These are phyloP conservation scores for Acutogordius australiensis DNA, from an alignment of 2,888 invertebrate genomes.

Conservation along the genomic window DNA sequence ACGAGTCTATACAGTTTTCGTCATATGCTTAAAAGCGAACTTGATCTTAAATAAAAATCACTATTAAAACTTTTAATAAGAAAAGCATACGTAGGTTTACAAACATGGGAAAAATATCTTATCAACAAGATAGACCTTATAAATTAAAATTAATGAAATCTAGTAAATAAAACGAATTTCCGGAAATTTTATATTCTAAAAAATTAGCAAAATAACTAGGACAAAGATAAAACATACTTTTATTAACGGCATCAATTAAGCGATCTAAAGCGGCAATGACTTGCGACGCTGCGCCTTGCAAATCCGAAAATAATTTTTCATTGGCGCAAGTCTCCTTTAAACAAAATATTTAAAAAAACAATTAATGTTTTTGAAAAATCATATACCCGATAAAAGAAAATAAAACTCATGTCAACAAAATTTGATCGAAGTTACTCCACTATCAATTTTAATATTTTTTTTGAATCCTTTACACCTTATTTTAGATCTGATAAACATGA, in stretches of 20 bases:
- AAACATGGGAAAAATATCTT: too few species aligned
- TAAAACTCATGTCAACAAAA: neutral
- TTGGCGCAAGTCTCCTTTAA: conserved; percentile 22
- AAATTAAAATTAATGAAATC: too few species aligned
- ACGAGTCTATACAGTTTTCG: too few species aligned
- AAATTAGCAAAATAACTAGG: too few species aligned
- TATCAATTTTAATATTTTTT: neutral
- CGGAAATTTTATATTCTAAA: too few species aligned
- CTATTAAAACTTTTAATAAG: too few species aligned
- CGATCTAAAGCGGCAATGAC: conserved; percentile 62
- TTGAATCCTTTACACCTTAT: neutral
- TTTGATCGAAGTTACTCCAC: neutral
- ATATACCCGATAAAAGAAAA: neutral
- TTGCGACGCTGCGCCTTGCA: conserved; percentile 52
- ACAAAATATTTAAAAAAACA: conserved; percentile 19
- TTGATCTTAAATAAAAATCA: too few species aligned
- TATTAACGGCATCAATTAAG: conserved; percentile 57
- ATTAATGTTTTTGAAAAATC: conserved; percentile 27
- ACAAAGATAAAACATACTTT: too few species aligned
- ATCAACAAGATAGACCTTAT: too few species aligned
- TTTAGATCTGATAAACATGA: neutral
- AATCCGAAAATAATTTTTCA: conserved; percentile 38
- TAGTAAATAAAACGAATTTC: too few species aligned
- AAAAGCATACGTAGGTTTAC: too few species aligned
- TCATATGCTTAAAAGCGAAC: too few species aligned